Base-by-base conservation (phyloP, 2,888 invertebrate genomes). In the Entomobrya multifasciata region DNA sequence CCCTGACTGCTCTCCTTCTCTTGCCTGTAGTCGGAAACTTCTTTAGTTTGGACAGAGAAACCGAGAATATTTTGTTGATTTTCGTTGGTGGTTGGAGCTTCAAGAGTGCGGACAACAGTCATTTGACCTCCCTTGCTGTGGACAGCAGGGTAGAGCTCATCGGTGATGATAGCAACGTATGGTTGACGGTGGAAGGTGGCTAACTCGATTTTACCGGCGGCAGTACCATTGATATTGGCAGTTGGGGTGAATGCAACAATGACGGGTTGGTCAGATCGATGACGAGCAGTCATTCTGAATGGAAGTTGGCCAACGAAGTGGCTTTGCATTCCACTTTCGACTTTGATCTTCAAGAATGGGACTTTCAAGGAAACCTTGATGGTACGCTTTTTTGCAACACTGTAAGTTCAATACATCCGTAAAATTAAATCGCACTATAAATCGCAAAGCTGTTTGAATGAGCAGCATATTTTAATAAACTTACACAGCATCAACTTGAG, bases 141-240 rank as follows among this genome's bases (percentile, higher is more conserved):
- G 17, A 78, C 85, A 22, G 88, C 78, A 25, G 88, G 88, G 85
- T 88, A 88, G 44, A 90, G 86, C 57, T 90, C 89, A 82, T 91
- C 91, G 41, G 82, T 86, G 87, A 91, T 89, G 83, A 91, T 86
- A 25, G 90, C 90, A 52, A 90, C 90, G 88, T 91, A 90, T 72
- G 90, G 91, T 8, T 62, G 81, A 60, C 90, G 88, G 88, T 91
- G 90, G 87, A 87, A 90, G 76, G 90, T 89, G 65, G 88, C 76
- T 47, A 91, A n/a, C 47, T 90, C 89, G 78, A 91, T 90, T 67
- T 86, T 86, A 60, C 91, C 91, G 22, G 72, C 20, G 57, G 90
- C 89, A 47, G 84, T 62, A 62, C 76, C 90, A 62, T 80, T 88
- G 90, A 80, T 86, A 62, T 85, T 57, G 20, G 76, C 57, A 57